Conservation (phyloP, 2,888 invertebrate genomes). For the Amblyjoppa fuscipennis region DNA sequence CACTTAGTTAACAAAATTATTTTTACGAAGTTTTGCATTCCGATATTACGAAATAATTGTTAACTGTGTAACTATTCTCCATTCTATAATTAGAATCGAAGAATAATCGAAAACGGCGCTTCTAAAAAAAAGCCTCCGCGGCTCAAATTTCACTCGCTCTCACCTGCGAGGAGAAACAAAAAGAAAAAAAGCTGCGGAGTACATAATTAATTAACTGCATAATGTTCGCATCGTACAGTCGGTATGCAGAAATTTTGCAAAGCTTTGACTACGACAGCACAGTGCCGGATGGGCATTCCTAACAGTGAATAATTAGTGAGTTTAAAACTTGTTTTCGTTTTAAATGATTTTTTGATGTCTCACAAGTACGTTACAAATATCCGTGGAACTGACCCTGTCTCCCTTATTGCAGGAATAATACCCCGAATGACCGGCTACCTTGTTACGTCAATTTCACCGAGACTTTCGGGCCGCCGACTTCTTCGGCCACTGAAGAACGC, state of each 20-base stretch:
- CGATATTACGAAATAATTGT: too few species aligned
- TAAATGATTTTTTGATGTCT: not conserved
- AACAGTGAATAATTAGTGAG: not conserved
- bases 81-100: not conserved
- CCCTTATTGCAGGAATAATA: not conserved
- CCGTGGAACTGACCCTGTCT: conserved; percentile 8
- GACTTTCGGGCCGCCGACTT: not conserved
- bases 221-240: not conserved
- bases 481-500: conserved; percentile 18
- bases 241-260: not conserved
- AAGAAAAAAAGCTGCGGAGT: too few species aligned
- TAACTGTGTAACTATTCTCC: not conserved
- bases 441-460: conserved; percentile 51
- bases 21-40: too few species aligned
- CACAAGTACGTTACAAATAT: not conserved
- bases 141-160: not conserved
- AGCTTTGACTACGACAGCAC: not conserved
- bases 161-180: too few species aligned
- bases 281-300: not conserved
- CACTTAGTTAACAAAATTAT: too few species aligned
- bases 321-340: not conserved
- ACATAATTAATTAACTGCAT: not conserved
- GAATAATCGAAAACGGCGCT: not conserved
- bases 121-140: not conserved
- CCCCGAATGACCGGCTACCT: conserved; percentile 6